Evolutionary conservation across 2,113 vertebrate genomes (phyloP).

Genomic region (Chlamydotis undulata): DNA sequence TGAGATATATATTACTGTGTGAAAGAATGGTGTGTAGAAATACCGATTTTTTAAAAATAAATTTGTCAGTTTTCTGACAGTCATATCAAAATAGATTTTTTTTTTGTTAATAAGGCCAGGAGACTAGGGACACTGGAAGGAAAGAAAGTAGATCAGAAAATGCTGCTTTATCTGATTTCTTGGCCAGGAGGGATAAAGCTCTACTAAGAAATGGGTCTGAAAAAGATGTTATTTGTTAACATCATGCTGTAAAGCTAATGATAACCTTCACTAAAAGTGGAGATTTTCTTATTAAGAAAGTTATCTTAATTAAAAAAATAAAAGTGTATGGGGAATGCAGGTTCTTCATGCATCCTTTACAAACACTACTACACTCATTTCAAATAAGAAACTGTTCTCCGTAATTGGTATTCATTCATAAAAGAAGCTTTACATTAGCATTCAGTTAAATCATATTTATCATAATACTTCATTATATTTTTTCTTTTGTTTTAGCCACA

Average conservation of each 20-base stretch:
- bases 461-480: constrained; percentile 25
- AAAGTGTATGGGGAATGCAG: not conserved
- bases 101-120: not conserved
- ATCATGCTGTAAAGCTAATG: not conserved
- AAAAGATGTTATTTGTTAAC: not conserved
- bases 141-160: not conserved
- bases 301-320: not conserved
- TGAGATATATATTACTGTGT: not conserved
- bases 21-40: not conserved
- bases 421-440: constrained; percentile 44
- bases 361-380: constrained; percentile 27
- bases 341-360: not conserved
- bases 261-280: not conserved
- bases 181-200: not conserved
- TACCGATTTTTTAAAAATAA: not conserved
- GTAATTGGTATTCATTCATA: constrained; percentile 14
- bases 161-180: not conserved
- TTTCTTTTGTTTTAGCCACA: constrained; percentile 63
- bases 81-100: not conserved
- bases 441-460: constrained; percentile 43
- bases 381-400: constrained; percentile 4
- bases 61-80: not conserved
- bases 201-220: not conserved
- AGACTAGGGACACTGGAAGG: not conserved
- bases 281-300: not conserved